These are phyloP conservation scores for Oostethus manadensis DNA, from an alignment of 2,113 vertebrate species.

Conservation along the genomic window DNA sequence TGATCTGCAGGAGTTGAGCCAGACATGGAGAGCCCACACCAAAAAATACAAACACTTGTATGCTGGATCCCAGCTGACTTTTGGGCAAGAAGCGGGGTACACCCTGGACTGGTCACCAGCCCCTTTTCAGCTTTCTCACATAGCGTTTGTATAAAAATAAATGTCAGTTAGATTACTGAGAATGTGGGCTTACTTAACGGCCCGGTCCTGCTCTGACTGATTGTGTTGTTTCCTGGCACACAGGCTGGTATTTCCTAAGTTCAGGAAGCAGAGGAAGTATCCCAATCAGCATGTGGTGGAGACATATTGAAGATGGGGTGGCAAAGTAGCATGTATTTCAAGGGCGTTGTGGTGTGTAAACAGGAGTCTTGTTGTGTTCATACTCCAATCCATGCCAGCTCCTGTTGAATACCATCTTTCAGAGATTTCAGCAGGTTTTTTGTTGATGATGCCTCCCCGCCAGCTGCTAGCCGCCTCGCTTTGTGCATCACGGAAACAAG, in stretches of 20 bases:
- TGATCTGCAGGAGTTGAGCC: conserved; percentile 10
- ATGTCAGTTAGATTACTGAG: not conserved
- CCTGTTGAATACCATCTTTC: not conserved
- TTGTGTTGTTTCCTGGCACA: conserved; percentile 12
- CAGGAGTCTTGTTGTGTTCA: not conserved
- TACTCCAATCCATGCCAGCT: conserved; percentile 6
- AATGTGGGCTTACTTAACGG: not conserved
- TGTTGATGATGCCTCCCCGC: conserved; percentile 9
- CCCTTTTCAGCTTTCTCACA: too few species aligned
- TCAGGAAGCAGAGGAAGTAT: conserved; percentile 55
- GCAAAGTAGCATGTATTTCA: conserved; percentile 27
- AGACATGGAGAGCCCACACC: conserved; percentile 50
- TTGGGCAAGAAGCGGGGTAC: too few species aligned
- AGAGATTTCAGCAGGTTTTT: conserved; percentile 4
- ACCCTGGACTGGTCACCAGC: too few species aligned
- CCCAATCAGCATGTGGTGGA: conserved; percentile 25
- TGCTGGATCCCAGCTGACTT: too few species aligned
- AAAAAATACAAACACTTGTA: conserved; percentile 50
- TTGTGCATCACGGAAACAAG: conserved; percentile 34
- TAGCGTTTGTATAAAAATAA: too few species aligned
- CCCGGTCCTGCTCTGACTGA: not conserved
- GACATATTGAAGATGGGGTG: conserved; percentile 9
- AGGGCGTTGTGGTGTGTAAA: conserved; percentile 36
- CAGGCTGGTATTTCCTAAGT: conserved; percentile 44
- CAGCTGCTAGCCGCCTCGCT: conserved; percentile 25